phyloP scores from a whole-genome alignment of 1,140 invertebrate species.

The Druon quercuslanigerum region DNA sequence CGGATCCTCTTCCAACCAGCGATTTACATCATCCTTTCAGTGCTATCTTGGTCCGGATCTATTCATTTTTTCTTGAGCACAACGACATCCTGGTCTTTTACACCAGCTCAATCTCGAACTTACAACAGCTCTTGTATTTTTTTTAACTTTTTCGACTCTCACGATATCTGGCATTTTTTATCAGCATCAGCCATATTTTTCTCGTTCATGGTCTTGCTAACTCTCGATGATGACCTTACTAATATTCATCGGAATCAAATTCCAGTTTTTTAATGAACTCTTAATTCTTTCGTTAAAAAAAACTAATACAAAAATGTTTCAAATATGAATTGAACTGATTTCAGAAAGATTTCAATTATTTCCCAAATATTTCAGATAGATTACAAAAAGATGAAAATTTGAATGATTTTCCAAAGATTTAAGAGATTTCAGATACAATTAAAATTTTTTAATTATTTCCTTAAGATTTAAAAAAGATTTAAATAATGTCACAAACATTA shows the following conservation, averaged over 20 bases:
- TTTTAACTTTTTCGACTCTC: conserved; percentile 88
- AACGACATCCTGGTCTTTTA: conserved; percentile 87
- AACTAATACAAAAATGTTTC: no score
- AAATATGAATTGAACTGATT: no score
- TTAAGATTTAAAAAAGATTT: no score
- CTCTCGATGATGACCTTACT: conserved; percentile 85
- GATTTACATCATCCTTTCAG: conserved; percentile 81
- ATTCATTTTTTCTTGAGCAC: conserved; percentile 86
- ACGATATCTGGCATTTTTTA: conserved; percentile 94
- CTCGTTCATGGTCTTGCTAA: conserved; percentile 88
- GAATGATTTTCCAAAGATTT: no score
- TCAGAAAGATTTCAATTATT: no score
- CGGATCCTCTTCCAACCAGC: conserved; percentile 71
- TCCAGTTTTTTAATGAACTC: conserved; percentile 75
- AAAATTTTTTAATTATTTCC: no score
- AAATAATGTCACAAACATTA: no score
- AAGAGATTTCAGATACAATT: no score
- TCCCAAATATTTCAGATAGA: no score
- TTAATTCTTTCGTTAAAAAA: conserved; percentile 82
- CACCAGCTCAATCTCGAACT: conserved; percentile 86
- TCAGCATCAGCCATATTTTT: conserved; percentile 91
- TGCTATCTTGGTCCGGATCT: conserved; percentile 81
- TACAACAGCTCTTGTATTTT: conserved; percentile 86
- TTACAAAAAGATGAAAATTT: no score
- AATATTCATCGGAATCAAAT: conserved; percentile 76